Evolutionary conservation across 2,797 vertebrate genomes (phyloP), one percentile per base, ranked within the genome.

Genomic region (Urophycis tenuis): DNA sequence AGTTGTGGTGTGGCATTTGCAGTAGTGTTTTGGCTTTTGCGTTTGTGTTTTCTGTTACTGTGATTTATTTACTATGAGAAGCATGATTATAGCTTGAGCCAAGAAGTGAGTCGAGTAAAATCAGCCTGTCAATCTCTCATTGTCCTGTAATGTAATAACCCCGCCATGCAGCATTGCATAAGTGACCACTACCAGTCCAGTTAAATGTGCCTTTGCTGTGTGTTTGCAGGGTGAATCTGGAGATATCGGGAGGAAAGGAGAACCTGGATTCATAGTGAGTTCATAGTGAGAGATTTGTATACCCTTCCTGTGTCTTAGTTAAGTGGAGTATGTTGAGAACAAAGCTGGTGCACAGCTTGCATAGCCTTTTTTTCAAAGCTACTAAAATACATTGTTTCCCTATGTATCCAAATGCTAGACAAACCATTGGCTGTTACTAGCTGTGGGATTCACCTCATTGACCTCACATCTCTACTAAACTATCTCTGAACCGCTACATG

Each of bases 141-240:
- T 49, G 15, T 49, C 45, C 45, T 2, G 45, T 49, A 49, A 22
- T 49, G 45, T 49, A 49, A 49, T 49, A 17, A 17, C 45, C 19
- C 15, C 45, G 22, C 53, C 7, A 60, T 17, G 4, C 10, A 60
- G 22, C 53, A 60, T 60, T 25, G 17, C 53, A 49, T 49, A 49
- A 49, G 53, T 60, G 8, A 25, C 8, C 53, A 25, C 53, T 9
- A 17, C 25, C 53, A n/a, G 53, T 9, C 17, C 53, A 60, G 22
- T 60, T 36, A 17, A 25, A 72, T 60, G n/a, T 60, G 41, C 33
- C 74, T 32, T 71, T 3, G 78, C 85, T 86, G 34, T 71, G 72
- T 30, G 78, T 88, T 90, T 31, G n/a, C 89, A 99, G 97, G 97
- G 96, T 85, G 95, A 98, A 92, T 93, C 88, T 75, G 97, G 97